Percentiles rank a stretch among this genome's conserved stretches.
These are phyloP conservation scores for Acanthosepion lycidas DNA, from an alignment of 2,888 invertebrate species.

Conservation along the genomic window DNA sequence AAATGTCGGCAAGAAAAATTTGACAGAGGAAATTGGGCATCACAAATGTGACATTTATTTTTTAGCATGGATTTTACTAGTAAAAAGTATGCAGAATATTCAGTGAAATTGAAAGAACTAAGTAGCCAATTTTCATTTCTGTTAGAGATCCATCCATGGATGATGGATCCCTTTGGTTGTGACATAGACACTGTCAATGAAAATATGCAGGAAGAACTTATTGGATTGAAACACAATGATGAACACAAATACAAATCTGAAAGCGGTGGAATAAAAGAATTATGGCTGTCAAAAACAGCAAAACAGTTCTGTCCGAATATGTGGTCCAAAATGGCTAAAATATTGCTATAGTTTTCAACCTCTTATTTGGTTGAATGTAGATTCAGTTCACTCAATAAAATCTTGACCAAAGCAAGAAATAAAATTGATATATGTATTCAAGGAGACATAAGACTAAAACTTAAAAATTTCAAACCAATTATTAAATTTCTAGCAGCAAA, in stretches of 20 bases:
- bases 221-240: not conserved
- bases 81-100: too few species aligned
- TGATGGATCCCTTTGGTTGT: not conserved
- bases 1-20: too few species aligned
- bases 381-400: not conserved
- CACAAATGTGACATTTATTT: too few species aligned
- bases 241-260: not conserved
- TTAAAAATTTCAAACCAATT: not conserved
- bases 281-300: not conserved
- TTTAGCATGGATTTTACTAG: too few species aligned
- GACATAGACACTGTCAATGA: not conserved
- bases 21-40: too few species aligned
- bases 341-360: not conserved
- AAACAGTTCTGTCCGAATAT: not conserved
- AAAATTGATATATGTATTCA: not conserved
- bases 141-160: too few species aligned
- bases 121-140: too few species aligned
- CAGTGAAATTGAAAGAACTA: too few species aligned
- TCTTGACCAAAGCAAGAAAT: not conserved
- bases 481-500: not conserved
- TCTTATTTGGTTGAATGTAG: constrained; percentile 23
- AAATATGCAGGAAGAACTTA: not conserved
- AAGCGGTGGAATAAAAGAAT: not conserved
- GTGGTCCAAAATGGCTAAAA: not conserved
- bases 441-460: not conserved